Evolutionary conservation across 2,888 invertebrate genomes (phyloP).

Genomic region (Lomographa bimaculata): DNA sequence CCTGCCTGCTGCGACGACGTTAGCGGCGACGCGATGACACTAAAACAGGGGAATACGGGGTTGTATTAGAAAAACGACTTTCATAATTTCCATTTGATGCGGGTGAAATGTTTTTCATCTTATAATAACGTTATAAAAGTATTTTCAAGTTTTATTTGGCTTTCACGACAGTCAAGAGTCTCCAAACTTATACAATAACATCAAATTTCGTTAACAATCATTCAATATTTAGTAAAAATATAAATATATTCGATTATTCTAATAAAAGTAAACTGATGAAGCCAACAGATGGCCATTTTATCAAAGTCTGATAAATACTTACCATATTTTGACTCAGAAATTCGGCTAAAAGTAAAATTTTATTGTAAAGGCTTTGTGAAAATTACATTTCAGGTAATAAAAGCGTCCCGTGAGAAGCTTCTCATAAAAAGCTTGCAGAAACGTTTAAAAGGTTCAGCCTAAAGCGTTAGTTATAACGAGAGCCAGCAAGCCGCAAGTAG

Average conservation of each 20-base stretch:
- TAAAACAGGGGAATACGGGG: conserved; percentile 28
- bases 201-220: too few relatives aligned
- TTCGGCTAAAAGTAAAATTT: background rate
- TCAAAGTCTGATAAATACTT: background rate
- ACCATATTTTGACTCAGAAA: background rate
- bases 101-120: conserved; percentile 7
- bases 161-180: too few relatives aligned
- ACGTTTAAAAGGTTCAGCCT: conserved; percentile 33
- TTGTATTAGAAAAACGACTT: conserved; percentile 31
- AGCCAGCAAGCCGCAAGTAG: conserved; percentile 37
- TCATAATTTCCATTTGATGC: conserved; percentile 11
- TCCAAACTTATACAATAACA: too few relatives aligned
- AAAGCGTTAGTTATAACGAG: conserved; percentile 39
- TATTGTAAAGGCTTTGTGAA: conserved; percentile 3
- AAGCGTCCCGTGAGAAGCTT: conserved; percentile 23
- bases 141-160: too few relatives aligned
- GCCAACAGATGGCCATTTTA: too few relatives aligned
- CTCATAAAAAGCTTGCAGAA: conserved; percentile 29
- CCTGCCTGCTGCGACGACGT: conserved; percentile 41
- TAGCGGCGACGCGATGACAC: conserved; percentile 35
- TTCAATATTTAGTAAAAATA: too few relatives aligned
- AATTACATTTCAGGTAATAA: conserved; percentile 16
- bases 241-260: too few relatives aligned
- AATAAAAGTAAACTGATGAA: too few relatives aligned
- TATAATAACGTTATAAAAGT: too few relatives aligned